phyloP scores from a whole-genome alignment of 2,888 invertebrate species.

The Linyphia triangularis region DNA sequence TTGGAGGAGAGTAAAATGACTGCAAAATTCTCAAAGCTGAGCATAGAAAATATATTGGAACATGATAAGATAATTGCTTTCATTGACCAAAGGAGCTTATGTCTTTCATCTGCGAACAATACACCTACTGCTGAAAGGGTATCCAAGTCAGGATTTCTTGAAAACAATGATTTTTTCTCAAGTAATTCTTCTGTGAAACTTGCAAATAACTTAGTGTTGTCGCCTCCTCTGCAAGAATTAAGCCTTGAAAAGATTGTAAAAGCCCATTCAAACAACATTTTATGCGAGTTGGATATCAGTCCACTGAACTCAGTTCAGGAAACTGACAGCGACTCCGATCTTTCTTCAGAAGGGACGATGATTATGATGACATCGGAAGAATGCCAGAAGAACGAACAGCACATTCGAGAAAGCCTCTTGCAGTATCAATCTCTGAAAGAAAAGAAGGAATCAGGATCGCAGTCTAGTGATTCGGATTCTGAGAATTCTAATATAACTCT shows the following conservation, averaged over 20 bases:
- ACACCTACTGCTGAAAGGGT: neutral
- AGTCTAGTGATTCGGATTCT: neutral
- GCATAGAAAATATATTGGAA: conserved; percentile 64
- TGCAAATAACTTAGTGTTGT: conserved; percentile 39
- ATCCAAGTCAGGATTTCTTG: neutral
- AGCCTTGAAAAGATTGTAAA: conserved; percentile 62
- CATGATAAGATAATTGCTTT: conserved; percentile 73
- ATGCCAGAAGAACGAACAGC: conserved; percentile 76
- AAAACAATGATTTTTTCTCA: neutral
- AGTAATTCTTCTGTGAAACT: neutral
- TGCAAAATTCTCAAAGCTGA: conserved; percentile 49
- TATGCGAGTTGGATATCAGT: conserved; percentile 75
- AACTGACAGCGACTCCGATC: conserved; percentile 76
- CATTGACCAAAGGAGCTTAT: conserved; percentile 58
- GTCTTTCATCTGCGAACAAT: conserved; percentile 2
- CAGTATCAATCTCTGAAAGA: conserved; percentile 59
- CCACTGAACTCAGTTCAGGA: conserved; percentile 76
- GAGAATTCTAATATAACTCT: neutral
- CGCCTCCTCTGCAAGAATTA: conserved; percentile 71
- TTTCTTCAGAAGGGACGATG: conserved; percentile 77
- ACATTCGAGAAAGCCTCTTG: conserved; percentile 68
- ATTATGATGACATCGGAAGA: conserved; percentile 77
- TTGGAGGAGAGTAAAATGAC: neutral
- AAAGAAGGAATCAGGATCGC: neutral
- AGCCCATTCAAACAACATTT: conserved; percentile 58